These are phyloP conservation scores for Asobara japonica DNA, from an alignment of 1,140 invertebrate species.

Conservation along the genomic window DNA sequence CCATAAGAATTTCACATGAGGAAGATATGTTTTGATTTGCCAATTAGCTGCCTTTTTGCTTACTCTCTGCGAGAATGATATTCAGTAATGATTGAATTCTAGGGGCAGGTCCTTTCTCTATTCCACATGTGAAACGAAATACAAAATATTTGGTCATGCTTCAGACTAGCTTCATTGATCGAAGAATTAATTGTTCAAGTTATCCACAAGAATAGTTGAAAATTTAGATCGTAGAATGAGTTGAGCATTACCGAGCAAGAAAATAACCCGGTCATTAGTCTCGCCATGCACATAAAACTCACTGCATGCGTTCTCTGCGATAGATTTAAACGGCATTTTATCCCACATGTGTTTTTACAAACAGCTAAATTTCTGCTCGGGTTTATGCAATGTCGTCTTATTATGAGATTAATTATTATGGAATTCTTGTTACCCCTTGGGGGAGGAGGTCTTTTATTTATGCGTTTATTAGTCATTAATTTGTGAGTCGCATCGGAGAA, in stretches of 20 bases:
- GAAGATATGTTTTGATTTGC: too few relatives aligned
- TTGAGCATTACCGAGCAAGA: not conserved
- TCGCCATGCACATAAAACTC: constrained; percentile 3
- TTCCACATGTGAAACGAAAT: too few relatives aligned
- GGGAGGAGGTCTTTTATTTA: too few relatives aligned
- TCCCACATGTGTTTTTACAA: constrained; percentile 1
- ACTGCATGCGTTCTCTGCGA: not conserved
- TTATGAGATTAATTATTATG: not conserved
- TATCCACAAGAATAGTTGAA: not conserved
- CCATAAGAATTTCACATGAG: too few relatives aligned
- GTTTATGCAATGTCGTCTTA: not conserved
- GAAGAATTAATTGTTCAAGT: not conserved
- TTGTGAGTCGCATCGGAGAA: too few relatives aligned
- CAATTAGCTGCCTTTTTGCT: too few relatives aligned
- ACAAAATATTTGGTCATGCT: too few relatives aligned
- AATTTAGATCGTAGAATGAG: not conserved
- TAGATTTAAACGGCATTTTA: constrained; percentile 1
- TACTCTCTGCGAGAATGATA: too few relatives aligned
- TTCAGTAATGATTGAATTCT: too few relatives aligned
- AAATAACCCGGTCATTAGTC: constrained; percentile 3
- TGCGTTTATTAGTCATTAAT: too few relatives aligned
- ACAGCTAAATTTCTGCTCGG: not conserved
- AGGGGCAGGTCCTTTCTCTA: too few relatives aligned
- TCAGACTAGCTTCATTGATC: not conserved
- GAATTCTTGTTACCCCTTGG: not conserved